Percentiles rank a stretch among this genome's conserved stretches.
phyloP scores from a whole-genome alignment of 2,113 vertebrate genomes.

The Hemiprocne comata region DNA sequence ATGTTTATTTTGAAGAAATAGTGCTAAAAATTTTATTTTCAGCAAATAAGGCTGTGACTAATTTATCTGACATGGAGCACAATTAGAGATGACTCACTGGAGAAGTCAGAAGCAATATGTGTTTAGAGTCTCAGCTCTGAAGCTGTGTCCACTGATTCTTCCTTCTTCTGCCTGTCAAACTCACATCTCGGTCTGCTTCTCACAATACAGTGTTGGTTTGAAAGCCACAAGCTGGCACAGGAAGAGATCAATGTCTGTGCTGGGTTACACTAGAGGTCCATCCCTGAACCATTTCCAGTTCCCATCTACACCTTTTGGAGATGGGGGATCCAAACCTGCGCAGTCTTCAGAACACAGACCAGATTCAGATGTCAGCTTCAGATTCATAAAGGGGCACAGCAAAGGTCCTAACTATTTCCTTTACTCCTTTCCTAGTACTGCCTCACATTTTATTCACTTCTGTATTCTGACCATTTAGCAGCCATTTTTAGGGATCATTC shows the following conservation, averaged over 20 bases:
- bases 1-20: background rate
- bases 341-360: no score
- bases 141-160: background rate
- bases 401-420: background rate
- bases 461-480: background rate
- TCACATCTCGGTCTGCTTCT: background rate
- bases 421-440: background rate
- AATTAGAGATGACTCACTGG: background rate
- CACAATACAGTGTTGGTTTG: fast-evolving
- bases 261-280: background rate
- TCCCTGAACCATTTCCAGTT: background rate
- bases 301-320: background rate
- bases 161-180: background rate
- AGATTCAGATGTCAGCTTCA: background rate
- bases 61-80: background rate
- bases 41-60: background rate
- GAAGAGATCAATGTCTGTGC: background rate
- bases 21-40: background rate
- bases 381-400: background rate
- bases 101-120: background rate
- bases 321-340: background rate
- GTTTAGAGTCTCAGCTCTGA: background rate
- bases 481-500: background rate
- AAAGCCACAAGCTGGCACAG: background rate
- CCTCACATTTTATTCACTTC: background rate